Percentiles rank a stretch among this genome's conserved stretches.
These are phyloP conservation scores for Thereuonema tuberculata DNA, from an alignment of 1,140 invertebrate species.

Conservation along the genomic window DNA sequence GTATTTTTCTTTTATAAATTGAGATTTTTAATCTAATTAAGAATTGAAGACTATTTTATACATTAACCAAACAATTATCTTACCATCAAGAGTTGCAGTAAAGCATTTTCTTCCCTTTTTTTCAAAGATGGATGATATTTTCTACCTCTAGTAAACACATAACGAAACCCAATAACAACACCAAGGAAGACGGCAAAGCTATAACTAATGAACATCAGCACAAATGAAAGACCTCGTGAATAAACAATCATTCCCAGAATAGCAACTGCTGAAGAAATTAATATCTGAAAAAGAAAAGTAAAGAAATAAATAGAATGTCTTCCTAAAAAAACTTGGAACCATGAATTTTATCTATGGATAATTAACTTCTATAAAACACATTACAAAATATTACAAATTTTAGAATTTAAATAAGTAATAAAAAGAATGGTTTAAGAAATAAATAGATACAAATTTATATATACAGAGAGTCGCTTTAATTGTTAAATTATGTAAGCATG, in stretches of 20 bases:
- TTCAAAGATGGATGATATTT: not conserved
- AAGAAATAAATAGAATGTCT: too few species aligned
- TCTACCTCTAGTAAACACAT: not conserved
- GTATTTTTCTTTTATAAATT: too few species aligned
- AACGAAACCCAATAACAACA: not conserved
- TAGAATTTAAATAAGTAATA: not conserved
- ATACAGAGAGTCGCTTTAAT: too few species aligned
- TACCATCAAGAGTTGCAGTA: constrained; percentile 2
- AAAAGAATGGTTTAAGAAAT: not conserved
- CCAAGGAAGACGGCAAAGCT: not conserved
- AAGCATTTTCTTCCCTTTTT: not conserved
- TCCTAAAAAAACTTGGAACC: too few species aligned
- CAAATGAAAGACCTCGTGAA: not conserved
- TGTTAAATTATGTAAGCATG: too few species aligned
- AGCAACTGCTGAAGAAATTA: not conserved
- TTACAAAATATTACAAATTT: not conserved
- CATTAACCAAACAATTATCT: too few species aligned
- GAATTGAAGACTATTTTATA: too few species aligned
- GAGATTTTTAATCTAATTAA: too few species aligned
- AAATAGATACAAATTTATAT: too few species aligned
- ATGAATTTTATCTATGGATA: too few species aligned
- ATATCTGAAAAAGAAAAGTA: not conserved
- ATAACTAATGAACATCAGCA: not conserved
- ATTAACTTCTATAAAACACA: too few species aligned
- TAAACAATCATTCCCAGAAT: not conserved